Conservation (phyloP, 2,797 vertebrate species). For the Aselliscus stoliczkanus region DNA sequence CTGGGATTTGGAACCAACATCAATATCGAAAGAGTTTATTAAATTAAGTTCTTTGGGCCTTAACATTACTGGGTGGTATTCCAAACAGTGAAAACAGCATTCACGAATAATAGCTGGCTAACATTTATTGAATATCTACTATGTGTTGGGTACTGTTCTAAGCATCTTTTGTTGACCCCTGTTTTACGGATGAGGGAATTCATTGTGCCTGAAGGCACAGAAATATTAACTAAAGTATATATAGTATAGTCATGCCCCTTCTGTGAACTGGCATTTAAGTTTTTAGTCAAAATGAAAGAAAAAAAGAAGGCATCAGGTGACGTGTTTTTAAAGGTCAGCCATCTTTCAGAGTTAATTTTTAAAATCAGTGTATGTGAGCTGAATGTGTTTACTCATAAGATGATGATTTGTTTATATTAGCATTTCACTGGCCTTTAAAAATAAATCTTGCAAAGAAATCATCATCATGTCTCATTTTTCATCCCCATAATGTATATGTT, state of each 20-base stretch:
- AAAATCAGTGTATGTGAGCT: neutral
- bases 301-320: neutral
- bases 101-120: neutral
- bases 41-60: neutral
- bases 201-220: neutral
- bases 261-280: neutral
- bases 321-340: neutral
- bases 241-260: neutral
- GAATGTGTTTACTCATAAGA: neutral
- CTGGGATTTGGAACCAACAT: conserved; percentile 9
- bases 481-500: neutral
- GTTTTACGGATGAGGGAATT: neutral
- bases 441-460: neutral
- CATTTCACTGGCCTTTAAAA: neutral
- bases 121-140: neutral
- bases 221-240: neutral
- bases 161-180: neutral
- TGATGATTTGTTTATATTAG: neutral
- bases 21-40: neutral
- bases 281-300: conserved; percentile 24
- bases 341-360: neutral
- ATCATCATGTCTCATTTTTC: neutral
- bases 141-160: neutral
- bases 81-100: neutral
- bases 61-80: neutral